Conservation (phyloP, 2,888 invertebrate species). For the Coenonympha arcania region DNA sequence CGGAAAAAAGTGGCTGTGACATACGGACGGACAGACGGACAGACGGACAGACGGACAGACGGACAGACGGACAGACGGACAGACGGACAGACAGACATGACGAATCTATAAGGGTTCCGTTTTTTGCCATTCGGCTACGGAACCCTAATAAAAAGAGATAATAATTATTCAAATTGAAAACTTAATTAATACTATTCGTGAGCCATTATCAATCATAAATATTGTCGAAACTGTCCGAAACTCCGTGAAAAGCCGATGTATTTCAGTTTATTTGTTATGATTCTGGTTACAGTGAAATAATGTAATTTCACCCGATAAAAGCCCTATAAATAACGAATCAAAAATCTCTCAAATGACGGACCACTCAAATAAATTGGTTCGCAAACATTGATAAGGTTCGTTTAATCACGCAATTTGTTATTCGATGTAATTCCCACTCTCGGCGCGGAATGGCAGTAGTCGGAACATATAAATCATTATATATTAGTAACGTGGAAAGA, state of each 20-base stretch:
- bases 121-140: too few species aligned
- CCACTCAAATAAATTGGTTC: conserved; percentile 45
- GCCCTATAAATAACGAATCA: conserved; percentile 18
- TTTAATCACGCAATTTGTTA: conserved; percentile 29
- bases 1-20: too few species aligned
- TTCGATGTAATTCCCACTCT: conserved; percentile 23
- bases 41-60: too few species aligned
- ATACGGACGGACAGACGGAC: too few species aligned
- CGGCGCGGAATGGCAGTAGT: conserved; percentile 25
- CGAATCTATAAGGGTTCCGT: too few species aligned
- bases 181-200: too few species aligned
- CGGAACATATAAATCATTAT: conserved; percentile 37
- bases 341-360: conserved; percentile 32
- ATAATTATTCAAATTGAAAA: too few species aligned
- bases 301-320: conserved; percentile 8
- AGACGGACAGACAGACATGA: too few species aligned
- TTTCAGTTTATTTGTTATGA: conserved; percentile 1
- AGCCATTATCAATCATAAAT: too few species aligned
- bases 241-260: background rate
- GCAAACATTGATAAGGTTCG: conserved; percentile 28
- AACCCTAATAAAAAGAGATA: too few species aligned
- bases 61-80: too few species aligned
- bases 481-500: conserved; percentile 37
- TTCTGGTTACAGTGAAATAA: background rate
- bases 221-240: background rate